Evolutionary conservation across 2,797 vertebrate genomes (phyloP).

Genomic region (Chanos chanos): DNA sequence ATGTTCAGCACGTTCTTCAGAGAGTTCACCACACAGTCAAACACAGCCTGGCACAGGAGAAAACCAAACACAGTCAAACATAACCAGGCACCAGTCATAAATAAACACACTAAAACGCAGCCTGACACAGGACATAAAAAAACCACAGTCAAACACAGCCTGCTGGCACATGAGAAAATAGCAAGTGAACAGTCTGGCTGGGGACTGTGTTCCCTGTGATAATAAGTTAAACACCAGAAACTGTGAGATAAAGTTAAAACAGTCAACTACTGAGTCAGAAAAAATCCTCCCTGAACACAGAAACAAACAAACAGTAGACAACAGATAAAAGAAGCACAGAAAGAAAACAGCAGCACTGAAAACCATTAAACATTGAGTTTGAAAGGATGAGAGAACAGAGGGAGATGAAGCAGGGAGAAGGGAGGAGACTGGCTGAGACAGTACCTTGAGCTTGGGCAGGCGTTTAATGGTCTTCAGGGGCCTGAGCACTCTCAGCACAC

Average conservation of each 20-base stretch:
- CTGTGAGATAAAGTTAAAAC: neutral
- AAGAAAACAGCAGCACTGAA: neutral
- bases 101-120: slow-evolving; percentile 70
- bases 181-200: neutral
- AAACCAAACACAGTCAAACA: slow-evolving; percentile 86
- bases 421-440: too few species aligned
- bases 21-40: slow-evolving; percentile 95
- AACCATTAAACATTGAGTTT: neutral
- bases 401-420: too few species aligned
- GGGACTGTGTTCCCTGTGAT: too few species aligned
- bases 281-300: neutral
- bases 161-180: neutral
- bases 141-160: slow-evolving; percentile 19
- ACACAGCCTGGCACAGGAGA: slow-evolving; percentile 75
- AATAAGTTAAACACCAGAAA: too few species aligned
- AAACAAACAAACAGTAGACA: neutral
- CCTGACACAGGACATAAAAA: slow-evolving; percentile 49
- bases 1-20: slow-evolving; percentile 96
- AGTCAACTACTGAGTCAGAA: neutral
- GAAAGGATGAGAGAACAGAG: neutral
- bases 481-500: slow-evolving; percentile 90
- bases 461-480: slow-evolving; percentile 97
- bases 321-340: neutral
- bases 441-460: slow-evolving; percentile 92
- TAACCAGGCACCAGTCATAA: slow-evolving; percentile 65